phyloP scores from a whole-genome alignment of 2,797 vertebrate species.

The Halcyon smyrnensis region DNA sequence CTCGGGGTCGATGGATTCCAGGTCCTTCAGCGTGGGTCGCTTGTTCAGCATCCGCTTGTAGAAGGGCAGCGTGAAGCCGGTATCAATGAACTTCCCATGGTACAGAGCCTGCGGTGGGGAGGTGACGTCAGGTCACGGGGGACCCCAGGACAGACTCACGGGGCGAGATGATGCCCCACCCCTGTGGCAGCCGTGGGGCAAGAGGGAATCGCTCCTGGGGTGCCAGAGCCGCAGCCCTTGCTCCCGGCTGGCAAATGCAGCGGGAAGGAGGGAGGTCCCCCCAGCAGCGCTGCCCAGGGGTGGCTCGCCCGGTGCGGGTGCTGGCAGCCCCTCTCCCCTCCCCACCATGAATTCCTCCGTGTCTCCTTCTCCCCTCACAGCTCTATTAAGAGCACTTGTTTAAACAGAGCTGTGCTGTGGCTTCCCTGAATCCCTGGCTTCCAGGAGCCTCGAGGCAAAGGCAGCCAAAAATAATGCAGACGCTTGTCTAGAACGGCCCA shows the following conservation, averaged over 20 bases:
- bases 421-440: constrained; percentile 74
- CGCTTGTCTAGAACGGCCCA: constrained; percentile 67
- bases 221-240: neutral
- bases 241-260: accelerated
- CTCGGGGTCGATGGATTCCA: constrained; percentile 97
- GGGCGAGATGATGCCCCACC: accelerated
- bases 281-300: accelerated
- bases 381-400: constrained; percentile 60
- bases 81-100: constrained; percentile 98
- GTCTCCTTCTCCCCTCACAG: neutral
- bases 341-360: neutral
- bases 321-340: neutral
- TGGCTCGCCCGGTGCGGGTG: accelerated
- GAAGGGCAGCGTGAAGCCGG: constrained; percentile 96
- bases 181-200: accelerated
- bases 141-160: accelerated
- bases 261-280: neutral
- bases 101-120: constrained; percentile 86
- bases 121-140: accelerated
- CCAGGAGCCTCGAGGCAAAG: constrained; percentile 62
- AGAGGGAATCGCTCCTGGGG: accelerated
- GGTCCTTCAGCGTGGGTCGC: constrained; percentile 94
- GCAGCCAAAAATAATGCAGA: constrained; percentile 84
- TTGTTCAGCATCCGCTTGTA: constrained; percentile 99
- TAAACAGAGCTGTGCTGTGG: constrained; percentile 52